These are phyloP conservation scores for Nemurella pictetii DNA, from an alignment of 2,888 invertebrate genomes.

Conservation along the genomic window DNA sequence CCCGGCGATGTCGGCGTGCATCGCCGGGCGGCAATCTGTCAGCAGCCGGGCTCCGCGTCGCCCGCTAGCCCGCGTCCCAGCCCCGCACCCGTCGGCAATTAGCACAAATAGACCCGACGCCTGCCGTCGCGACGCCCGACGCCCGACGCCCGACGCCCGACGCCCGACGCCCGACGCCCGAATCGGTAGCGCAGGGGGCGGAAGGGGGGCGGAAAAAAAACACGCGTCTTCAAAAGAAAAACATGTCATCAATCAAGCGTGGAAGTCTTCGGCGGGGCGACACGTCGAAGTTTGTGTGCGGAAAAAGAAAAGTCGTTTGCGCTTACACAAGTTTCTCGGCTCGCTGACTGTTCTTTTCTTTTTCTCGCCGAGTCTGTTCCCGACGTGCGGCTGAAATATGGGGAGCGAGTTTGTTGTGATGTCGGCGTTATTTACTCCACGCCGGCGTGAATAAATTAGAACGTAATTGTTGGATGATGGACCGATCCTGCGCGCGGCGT, in stretches of 20 bases:
- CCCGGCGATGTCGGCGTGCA: neutral
- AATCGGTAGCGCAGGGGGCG: neutral
- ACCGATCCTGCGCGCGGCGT: neutral
- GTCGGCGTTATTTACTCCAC: neutral
- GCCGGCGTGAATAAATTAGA: neutral
- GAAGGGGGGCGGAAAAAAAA: neutral
- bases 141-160: neutral
- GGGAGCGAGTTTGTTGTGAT: neutral
- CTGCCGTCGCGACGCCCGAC: conserved; percentile 20
- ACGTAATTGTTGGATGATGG: neutral
- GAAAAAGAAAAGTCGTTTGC: neutral
- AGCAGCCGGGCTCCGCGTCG: neutral
- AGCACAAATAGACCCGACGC: conserved; percentile 28
- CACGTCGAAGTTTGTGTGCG: neutral
- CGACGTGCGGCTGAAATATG: neutral
- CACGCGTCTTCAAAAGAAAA: neutral
- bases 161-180: neutral
- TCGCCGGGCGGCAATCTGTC: neutral
- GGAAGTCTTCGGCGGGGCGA: neutral
- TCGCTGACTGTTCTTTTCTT: neutral
- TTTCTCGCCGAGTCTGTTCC: neutral
- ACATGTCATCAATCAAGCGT: conserved; percentile 11
- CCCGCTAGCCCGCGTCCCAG: neutral
- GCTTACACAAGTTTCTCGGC: neutral
- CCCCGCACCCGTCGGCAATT: neutral